Percentiles rank a stretch among this genome's conserved stretches.
phyloP scores from a whole-genome alignment of 2,113 vertebrate species.

The Onychostruthus taczanowskii region DNA sequence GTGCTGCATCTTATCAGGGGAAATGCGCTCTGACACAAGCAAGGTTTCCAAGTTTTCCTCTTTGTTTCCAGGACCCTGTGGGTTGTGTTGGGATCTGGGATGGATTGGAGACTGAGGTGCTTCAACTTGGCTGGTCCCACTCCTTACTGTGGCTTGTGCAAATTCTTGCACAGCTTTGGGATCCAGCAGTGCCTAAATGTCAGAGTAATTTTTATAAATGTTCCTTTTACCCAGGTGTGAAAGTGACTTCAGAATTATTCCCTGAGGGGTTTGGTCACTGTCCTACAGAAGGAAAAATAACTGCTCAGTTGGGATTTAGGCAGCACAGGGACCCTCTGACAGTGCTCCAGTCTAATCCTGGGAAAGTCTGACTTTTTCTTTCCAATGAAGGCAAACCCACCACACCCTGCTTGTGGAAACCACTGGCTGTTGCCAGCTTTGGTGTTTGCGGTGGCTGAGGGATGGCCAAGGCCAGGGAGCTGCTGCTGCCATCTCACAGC shows the following conservation, averaged over 20 bases:
- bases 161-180: neutral
- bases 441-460: constrained; percentile 8
- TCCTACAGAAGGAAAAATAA: neutral
- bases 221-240: neutral
- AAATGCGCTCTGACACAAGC: neutral
- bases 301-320: neutral
- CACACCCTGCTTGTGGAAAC: neutral
- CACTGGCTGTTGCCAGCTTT: neutral
- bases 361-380: neutral
- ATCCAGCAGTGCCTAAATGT: neutral
- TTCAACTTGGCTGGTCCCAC: neutral
- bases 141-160: neutral
- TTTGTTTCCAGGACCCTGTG: neutral
- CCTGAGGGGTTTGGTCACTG: neutral
- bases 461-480: neutral
- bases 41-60: neutral
- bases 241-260: neutral
- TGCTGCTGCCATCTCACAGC: neutral
- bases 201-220: neutral
- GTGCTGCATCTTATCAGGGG: neutral
- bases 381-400: neutral
- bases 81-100: neutral
- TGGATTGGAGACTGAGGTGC: neutral
- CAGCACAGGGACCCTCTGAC: neutral
- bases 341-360: neutral